A percentile compares a stretch with the other conserved stretches of the same genome.
Conservation (phyloP, 2,888 invertebrate species). For the Isotomurus palustris region DNA sequence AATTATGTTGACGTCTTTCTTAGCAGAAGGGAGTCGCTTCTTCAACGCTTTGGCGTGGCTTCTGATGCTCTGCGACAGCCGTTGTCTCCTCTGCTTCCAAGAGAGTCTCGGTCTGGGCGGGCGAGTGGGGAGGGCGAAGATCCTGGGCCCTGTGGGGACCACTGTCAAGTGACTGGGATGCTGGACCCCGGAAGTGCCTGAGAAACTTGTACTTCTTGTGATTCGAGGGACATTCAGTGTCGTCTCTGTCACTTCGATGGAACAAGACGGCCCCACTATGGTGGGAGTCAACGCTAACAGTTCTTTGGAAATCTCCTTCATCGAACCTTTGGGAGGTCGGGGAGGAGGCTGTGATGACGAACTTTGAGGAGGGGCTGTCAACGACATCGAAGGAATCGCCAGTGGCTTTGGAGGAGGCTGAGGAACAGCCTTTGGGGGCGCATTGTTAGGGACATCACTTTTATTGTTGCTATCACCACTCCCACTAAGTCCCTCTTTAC, state of each 20-base stretch:
- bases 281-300: slow-evolving; percentile 15
- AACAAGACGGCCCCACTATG: slow-evolving; percentile 15
- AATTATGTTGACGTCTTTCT: slow-evolving; percentile 56
- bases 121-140: slow-evolving; percentile 14
- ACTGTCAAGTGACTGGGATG: slow-evolving; percentile 31
- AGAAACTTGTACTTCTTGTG: slow-evolving; percentile 44
- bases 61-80: slow-evolving; percentile 36
- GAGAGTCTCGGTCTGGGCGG: slow-evolving; percentile 34
- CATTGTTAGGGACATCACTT: too few species aligned
- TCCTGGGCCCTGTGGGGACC: slow-evolving; percentile 25
- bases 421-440: too few species aligned
- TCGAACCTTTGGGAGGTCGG: background rate
- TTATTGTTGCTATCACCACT: too few species aligned
- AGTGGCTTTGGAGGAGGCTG: too few species aligned
- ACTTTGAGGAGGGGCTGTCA: background rate
- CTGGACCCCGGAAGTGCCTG: slow-evolving; percentile 37
- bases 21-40: slow-evolving; percentile 48
- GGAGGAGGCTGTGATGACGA: slow-evolving; percentile 9
- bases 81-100: slow-evolving; percentile 47
- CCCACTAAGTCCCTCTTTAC: too few species aligned
- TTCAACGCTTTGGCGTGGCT: slow-evolving; percentile 44
- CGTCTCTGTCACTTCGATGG: slow-evolving; percentile 29
- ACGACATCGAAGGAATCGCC: too few species aligned
- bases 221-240: slow-evolving; percentile 29
- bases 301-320: slow-evolving; percentile 14